Evolutionary conservation across 2,113 vertebrate species (phyloP).

Genomic region (Xiphias gladius): DNA sequence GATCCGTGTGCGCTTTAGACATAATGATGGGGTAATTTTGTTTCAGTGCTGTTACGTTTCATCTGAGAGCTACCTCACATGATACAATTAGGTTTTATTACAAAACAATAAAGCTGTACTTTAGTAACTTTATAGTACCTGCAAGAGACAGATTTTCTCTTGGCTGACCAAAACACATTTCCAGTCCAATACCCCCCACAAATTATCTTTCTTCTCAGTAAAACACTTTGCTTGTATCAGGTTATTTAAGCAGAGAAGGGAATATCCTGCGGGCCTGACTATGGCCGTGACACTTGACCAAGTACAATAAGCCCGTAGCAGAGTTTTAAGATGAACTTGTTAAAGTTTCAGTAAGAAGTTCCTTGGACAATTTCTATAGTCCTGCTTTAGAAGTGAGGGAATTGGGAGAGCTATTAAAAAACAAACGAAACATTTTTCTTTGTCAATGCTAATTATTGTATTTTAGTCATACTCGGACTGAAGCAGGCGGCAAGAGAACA

Average conservation of each 20-base stretch:
- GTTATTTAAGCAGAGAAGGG: conserved; percentile 10
- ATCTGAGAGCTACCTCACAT: conserved; percentile 62
- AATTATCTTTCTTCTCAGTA: neutral
- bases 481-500: neutral
- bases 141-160: conserved; percentile 38
- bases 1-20: conserved; percentile 62
- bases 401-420: conserved; percentile 3
- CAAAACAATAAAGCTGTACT: conserved; percentile 66
- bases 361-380: neutral
- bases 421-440: conserved; percentile 5
- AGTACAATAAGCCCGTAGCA: neutral
- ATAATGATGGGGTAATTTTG: conserved; percentile 68
- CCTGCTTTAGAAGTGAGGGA: neutral
- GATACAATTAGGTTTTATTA: conserved; percentile 70
- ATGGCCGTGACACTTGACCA: conserved; percentile 34
- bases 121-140: conserved; percentile 31
- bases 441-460: conserved; percentile 39
- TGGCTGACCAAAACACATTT: conserved; percentile 44
- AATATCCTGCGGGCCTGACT: neutral
- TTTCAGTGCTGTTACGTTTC: conserved; percentile 63
- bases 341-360: conserved; percentile 2
- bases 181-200: conserved; percentile 8
- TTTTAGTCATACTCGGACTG: conserved; percentile 17
- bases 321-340: conserved; percentile 23
- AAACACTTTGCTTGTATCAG: conserved; percentile 8